Percentiles rank a stretch among this genome's conserved stretches.
These are phyloP conservation scores for Epizoanthus rinbou DNA, from an alignment of 92 coral and sea anemone genomes.

Conservation along the genomic window DNA sequence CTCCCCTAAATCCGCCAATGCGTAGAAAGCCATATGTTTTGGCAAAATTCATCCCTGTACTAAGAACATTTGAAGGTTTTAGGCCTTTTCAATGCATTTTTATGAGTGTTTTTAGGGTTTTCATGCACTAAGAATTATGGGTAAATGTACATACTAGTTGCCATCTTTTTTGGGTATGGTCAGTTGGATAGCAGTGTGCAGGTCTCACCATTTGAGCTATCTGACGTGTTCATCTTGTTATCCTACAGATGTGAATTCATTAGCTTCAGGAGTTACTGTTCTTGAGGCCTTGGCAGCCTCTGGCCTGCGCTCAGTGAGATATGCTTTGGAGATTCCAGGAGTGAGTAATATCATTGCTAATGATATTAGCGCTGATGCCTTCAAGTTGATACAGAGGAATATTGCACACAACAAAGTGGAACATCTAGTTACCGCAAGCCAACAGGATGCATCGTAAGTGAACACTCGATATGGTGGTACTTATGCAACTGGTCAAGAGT, in stretches of 20 bases:
- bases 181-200: too few relatives aligned
- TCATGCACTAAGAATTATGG: too few relatives aligned
- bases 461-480: not conserved
- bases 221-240: not conserved
- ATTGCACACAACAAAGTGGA: constrained; percentile 79
- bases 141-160: too few relatives aligned
- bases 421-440: constrained; percentile 74
- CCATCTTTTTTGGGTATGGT: too few relatives aligned
- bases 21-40: too few relatives aligned
- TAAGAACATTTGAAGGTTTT: too few relatives aligned
- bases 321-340: constrained; percentile 86
- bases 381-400: constrained; percentile 76
- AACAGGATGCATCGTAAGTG: constrained; percentile 95
- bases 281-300: constrained; percentile 98
- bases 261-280: constrained; percentile 65
- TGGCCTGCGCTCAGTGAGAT: constrained; percentile 95
- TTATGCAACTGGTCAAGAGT: not conserved
- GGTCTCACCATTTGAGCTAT: too few relatives aligned
- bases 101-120: too few relatives aligned
- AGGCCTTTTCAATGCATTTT: too few relatives aligned
- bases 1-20: too few relatives aligned
- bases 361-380: constrained; percentile 96
- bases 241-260: constrained; percentile 26
- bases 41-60: too few relatives aligned
- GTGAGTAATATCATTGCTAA: constrained; percentile 80